phyloP scores from a whole-genome alignment of 2,888 invertebrate genomes.

The Clanis bilineata region DNA sequence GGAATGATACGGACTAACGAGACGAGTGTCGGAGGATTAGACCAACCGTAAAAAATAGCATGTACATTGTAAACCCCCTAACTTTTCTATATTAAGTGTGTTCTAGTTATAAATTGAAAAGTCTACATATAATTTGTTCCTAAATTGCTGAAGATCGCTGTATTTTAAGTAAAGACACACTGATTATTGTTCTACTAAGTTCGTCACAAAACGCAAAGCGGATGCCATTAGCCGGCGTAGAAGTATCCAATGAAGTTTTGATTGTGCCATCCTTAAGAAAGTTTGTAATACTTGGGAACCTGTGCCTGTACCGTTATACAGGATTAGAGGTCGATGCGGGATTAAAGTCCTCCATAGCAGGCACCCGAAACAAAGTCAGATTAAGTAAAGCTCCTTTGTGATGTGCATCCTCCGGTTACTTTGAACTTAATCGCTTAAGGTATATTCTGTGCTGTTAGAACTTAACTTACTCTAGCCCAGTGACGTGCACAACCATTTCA shows the following conservation, averaged over 20 bases:
- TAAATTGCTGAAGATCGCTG: too few relatives aligned
- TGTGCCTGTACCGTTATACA: conserved; percentile 22
- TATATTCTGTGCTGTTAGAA: conserved; percentile 17
- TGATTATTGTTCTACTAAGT: not conserved
- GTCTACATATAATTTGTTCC: too few relatives aligned
- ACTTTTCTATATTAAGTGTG: too few relatives aligned
- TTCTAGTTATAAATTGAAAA: too few relatives aligned
- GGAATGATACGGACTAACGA: too few relatives aligned
- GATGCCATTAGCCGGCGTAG: not conserved
- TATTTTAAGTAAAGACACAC: not conserved
- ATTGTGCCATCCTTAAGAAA: conserved; percentile 2
- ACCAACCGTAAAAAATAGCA: too few relatives aligned
- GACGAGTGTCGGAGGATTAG: too few relatives aligned
- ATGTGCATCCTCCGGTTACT: conserved; percentile 35
- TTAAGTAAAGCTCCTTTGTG: conserved; percentile 62
- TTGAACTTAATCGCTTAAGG: conserved; percentile 32
- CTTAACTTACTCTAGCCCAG: conserved; percentile 5
- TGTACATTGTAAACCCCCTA: too few relatives aligned
- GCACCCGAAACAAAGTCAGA: conserved; percentile 51
- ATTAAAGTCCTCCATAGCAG: conserved; percentile 48
- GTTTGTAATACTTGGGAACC: conserved; percentile 23
- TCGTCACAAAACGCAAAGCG: not conserved
- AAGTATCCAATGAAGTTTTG: conserved; percentile 8
- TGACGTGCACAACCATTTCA: not conserved
- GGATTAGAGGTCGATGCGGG: conserved; percentile 50